A percentile compares a stretch with the other conserved stretches of the same genome.
Evolutionary conservation across 2,888 invertebrate species (phyloP).

Genomic region (Nomada hirtipes): DNA sequence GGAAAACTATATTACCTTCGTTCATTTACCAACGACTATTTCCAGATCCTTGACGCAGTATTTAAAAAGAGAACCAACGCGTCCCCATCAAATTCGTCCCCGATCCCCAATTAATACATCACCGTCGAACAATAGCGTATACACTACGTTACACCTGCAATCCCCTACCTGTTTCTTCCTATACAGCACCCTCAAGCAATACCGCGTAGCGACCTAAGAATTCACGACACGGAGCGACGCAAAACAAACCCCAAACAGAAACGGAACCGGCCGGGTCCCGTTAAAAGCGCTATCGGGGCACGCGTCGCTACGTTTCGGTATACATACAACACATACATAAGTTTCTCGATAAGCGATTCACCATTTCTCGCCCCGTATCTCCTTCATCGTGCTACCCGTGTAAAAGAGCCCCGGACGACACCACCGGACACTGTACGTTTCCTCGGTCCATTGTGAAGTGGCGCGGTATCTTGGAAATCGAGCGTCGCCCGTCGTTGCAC

Average conservation of each 20-base stretch:
- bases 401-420: constrained; percentile 4
- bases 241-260: constrained; percentile 1
- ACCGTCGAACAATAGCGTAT: too few relatives aligned
- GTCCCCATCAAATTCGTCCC: too few relatives aligned
- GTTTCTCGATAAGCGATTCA: constrained; percentile 33
- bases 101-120: too few relatives aligned
- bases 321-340: too few relatives aligned
- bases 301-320: constrained; percentile 26
- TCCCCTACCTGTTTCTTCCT: not conserved
- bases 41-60: too few relatives aligned
- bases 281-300: constrained; percentile 28
- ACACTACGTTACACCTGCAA: not conserved
- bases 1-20: too few relatives aligned
- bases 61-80: too few relatives aligned
- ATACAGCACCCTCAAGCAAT: not conserved
- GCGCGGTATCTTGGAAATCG: constrained; percentile 51
- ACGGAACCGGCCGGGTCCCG: constrained; percentile 36
- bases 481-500: constrained; percentile 44
- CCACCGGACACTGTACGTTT: constrained; percentile 28
- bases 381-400: constrained; percentile 26
- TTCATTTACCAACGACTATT: too few relatives aligned
- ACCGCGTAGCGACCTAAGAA: not conserved
- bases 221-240: not conserved
- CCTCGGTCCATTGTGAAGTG: constrained; percentile 18
- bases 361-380: constrained; percentile 36